Evolutionary conservation across 1,140 invertebrate genomes (phyloP), one percentile per base, ranked within the genome.

Genomic region (Melitaea cinxia): DNA sequence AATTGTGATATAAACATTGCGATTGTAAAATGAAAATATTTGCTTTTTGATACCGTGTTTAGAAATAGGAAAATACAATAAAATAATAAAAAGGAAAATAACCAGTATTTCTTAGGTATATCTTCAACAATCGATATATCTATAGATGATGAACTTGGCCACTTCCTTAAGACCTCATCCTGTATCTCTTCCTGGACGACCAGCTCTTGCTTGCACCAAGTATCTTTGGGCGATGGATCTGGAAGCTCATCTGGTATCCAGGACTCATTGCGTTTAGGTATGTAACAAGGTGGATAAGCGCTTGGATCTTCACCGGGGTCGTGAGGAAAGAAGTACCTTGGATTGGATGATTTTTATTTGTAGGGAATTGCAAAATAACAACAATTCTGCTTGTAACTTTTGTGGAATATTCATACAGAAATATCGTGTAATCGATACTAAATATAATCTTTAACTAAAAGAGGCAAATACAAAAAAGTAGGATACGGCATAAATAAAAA

Each of bases 291-390:
- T 0, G 87, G 87, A 14, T 78, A 65, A 0, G 87, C 81, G 37
- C 74, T 82, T 0, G 81, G 73, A 2, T 89, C 87, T 53, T 87
- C 85, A 0, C 87, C 87, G 2, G 87, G 87, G 30, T 89, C 87
- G 65, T 90, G 87, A 0, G 82, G 83, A 37, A 82, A 88, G 68
- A 87, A 89, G 14, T 88, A 61, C 87, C 85, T 89, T 47, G 3
- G n/a, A 19, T 17, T 42, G 14, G 1, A 42, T 21, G 10, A 12
- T 6, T 17, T 14, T n/a, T 0, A 33, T 33, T 1, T 15, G 19
- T 10, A 56, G 28, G 4, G 19, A 28, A 56, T 24, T 15, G 19
- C n/a, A n/a, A n/a, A 45, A 45, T 45, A 58, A 17, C 10, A 28
- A 28, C n/a, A n/a, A n/a, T n/a, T n/a, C n/a, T n/a, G n/a, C n/a